Base-by-base conservation (phyloP, 2,797 vertebrate genomes). In the Arrhamphus sclerolepis region DNA sequence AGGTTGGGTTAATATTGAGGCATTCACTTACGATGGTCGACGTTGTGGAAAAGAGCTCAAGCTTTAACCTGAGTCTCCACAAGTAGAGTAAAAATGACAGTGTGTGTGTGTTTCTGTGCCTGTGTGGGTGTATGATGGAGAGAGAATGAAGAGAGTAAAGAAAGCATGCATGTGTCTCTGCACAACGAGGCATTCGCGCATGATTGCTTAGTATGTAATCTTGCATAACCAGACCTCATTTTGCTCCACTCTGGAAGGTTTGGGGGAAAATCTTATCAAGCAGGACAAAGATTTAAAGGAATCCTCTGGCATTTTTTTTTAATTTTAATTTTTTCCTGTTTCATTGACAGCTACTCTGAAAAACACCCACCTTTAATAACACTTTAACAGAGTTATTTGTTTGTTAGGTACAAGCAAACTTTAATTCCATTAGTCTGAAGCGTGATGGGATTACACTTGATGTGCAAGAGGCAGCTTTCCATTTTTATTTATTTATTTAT, bases 211-310 rank as follows among this genome's bases (percentile, higher is more conserved):
- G 38, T 63, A 66, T 72, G 62, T 61, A 65, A 84, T 75, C 75
- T 73, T 56, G 53, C 73, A 66, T 56, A 75, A 57, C 41, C 78
- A 75, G 85, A 77, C 70, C 63, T 84, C 66, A 62, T 78, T 68
- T 77, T 49, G 60, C 75, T 56, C 47, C 6, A 28, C 80, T 70
- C 44, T 48, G 83, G 55, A 66, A 75, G 68, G 48, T 68, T 66
- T 26, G 44, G 38, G 29, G 55, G 47, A 21, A 69, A 75, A 41
- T 70, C 75, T 75, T 77, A 82, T 87, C 77, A 77, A 81, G 80
- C 42, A 78, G 46, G 76, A 63, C 20, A 0, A 62, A 41, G 81
- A 54, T 66, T 75, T 51, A 22, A 67, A 80, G 68, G 84, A 75
- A 76, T 74, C 60, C 59, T 71, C 21, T 69, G 51, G 68, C 65